phyloP scores from a whole-genome alignment of 2,113 vertebrate species.

The Hippocampus barbouri region DNA sequence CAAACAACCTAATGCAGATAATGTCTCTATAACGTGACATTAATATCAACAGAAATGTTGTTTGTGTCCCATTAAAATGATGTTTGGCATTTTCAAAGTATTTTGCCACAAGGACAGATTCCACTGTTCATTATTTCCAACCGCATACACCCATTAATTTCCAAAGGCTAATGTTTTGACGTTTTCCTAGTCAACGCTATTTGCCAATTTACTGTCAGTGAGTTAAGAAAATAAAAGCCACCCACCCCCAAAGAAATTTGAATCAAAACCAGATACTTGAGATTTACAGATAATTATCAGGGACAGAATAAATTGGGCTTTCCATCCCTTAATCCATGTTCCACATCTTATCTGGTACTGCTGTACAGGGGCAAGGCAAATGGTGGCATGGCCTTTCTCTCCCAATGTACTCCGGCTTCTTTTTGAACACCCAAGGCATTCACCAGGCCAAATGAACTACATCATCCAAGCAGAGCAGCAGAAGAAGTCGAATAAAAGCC shows the following conservation, averaged over 20 bases:
- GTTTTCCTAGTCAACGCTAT: neutral
- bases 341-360: neutral
- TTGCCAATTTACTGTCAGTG: neutral
- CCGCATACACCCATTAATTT: neutral
- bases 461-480: neutral
- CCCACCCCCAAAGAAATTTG: neutral
- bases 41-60: neutral
- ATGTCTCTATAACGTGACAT: neutral
- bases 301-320: neutral
- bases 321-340: neutral
- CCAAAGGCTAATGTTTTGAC: neutral
- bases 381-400: neutral
- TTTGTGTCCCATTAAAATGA: neutral
- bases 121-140: neutral
- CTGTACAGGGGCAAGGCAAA: too few species aligned
- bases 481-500: neutral
- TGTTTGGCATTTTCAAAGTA: neutral
- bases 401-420: neutral
- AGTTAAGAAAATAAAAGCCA: neutral
- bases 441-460: neutral
- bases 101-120: too few species aligned
- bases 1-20: neutral
- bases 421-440: neutral
- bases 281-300: neutral
- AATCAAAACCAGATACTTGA: neutral